These are phyloP conservation scores for Eumaeus atala DNA, from an alignment of 1,140 invertebrate species.

Conservation along the genomic window DNA sequence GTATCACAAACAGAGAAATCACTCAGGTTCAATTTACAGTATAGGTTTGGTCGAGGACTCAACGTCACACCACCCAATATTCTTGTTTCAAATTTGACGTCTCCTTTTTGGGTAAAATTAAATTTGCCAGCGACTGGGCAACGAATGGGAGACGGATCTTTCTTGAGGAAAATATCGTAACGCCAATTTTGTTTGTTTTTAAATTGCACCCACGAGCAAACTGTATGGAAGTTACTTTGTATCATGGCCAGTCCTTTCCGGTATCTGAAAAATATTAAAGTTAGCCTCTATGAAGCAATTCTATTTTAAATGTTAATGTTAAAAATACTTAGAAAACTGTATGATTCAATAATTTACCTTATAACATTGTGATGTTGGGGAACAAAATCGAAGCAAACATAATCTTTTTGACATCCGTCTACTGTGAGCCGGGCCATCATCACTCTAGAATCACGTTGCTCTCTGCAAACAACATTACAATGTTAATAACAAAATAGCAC, in stretches of 20 bases:
- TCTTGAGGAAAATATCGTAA: conserved; percentile 91
- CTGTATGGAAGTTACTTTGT: conserved; percentile 91
- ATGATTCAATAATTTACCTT: too few relatives aligned
- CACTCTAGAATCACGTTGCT: conserved; percentile 88
- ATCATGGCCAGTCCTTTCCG: conserved; percentile 93
- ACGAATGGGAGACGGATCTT: conserved; percentile 92
- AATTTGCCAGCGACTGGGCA: conserved; percentile 98
- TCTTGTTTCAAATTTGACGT: conserved; percentile 91
- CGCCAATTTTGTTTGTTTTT: conserved; percentile 89
- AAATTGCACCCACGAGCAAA: conserved; percentile 96
- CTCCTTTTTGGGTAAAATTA: conserved; percentile 91
- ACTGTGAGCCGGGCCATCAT: conserved; percentile 97
- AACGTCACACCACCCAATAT: conserved; percentile 95
- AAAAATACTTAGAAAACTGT: too few relatives aligned
- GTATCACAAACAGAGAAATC: conserved; percentile 95
- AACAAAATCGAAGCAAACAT: conserved; percentile 96
- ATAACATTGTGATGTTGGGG: conserved; percentile 97
- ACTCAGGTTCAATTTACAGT: conserved; percentile 95
- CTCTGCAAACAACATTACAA: conserved; percentile 72
- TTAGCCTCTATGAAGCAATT: too few relatives aligned
- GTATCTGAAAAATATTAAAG: conserved; percentile 79
- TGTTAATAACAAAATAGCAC: too few relatives aligned
- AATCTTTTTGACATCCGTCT: conserved; percentile 98
- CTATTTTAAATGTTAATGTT: too few relatives aligned
- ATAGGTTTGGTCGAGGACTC: conserved; percentile 92